Conservation (phyloP, 1,140 invertebrate genomes). For the Lepidostoma basale region DNA sequence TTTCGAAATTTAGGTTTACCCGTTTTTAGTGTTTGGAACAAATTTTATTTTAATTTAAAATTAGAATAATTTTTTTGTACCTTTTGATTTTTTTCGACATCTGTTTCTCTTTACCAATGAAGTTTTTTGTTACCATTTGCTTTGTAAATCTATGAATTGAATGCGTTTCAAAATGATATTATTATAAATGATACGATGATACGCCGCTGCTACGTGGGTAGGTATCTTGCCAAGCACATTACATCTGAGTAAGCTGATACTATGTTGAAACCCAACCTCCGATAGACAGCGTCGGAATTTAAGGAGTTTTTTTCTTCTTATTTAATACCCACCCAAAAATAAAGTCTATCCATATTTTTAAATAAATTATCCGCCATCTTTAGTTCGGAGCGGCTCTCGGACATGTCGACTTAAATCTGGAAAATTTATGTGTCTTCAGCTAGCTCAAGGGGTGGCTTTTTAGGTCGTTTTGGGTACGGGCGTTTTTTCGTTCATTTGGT, state of each 20-base stretch:
- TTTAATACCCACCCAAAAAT: slow-evolving; percentile 30
- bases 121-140: too few species aligned
- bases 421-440: slow-evolving; percentile 23
- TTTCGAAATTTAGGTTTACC: too few species aligned
- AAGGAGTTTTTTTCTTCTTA: slow-evolving; percentile 19
- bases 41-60: too few species aligned
- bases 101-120: too few species aligned
- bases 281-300: background rate
- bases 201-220: background rate
- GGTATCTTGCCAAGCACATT: background rate
- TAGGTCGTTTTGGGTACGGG: background rate
- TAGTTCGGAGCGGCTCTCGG: background rate
- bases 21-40: too few species aligned
- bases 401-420: slow-evolving; percentile 27
- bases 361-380: slow-evolving; percentile 41
- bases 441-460: slow-evolving; percentile 18
- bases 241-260: slow-evolving; percentile 28
- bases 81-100: too few species aligned
- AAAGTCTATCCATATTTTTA: slow-evolving; percentile 38
- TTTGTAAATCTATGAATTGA: too few species aligned
- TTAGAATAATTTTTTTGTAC: too few species aligned
- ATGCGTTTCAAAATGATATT: too few species aligned
- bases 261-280: slow-evolving; percentile 20
- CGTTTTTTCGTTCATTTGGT: slow-evolving; percentile 39
- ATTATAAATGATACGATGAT: background rate